Evolutionary conservation across 64 coral and sea anemone species (phyloP), one percentile per base, ranked within the genome.

Genomic region (Catalaphyllia jardinei): DNA sequence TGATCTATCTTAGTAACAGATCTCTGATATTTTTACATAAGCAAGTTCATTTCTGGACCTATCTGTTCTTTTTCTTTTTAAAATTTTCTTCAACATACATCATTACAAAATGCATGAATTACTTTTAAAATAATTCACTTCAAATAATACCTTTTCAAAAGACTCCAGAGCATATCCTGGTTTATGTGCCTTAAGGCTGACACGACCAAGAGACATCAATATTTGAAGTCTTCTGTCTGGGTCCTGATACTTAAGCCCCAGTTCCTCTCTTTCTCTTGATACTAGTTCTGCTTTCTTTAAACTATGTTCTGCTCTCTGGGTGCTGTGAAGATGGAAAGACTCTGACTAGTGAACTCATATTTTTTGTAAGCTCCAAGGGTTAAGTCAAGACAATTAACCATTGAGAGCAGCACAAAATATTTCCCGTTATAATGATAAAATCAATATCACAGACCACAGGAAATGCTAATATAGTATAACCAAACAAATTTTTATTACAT

Each of bases 251-350:
- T 72, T 88, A 22, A 52, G 76, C 20, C 82, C 84, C 16, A 97
- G 59, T 3, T 72, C 75, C 31, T 91, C 71, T 79, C 91, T 93
- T 79, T 97, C 95, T 87, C 67, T 63, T 12, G 95, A 93, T 65
- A 97, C 95, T 27, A 97, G 49, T 72, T 97, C 91, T 49, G 95
- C 95, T 91, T 97, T 97, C 76, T 97, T 97, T 19, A 97, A 82
- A 74, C 62, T 93, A 11, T 97, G 87, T 39, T 93, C 92, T 75
- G 95, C 95, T 31, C 93, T 97, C 65, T 97, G 81, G 55, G 60
- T 79, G 39, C 92, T 97, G 31, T 73, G 46, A 50, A 54, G 25
- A 11, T 76, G 52, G 5, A 55, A 9, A 80, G 10, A 52, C 25
- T 79, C 4, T 30, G 42, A 46, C 20, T 15, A 33, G 12, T 12